Base-by-base conservation (phyloP, 2,888 invertebrate genomes). In the Minunthozetes semirufus region DNA sequence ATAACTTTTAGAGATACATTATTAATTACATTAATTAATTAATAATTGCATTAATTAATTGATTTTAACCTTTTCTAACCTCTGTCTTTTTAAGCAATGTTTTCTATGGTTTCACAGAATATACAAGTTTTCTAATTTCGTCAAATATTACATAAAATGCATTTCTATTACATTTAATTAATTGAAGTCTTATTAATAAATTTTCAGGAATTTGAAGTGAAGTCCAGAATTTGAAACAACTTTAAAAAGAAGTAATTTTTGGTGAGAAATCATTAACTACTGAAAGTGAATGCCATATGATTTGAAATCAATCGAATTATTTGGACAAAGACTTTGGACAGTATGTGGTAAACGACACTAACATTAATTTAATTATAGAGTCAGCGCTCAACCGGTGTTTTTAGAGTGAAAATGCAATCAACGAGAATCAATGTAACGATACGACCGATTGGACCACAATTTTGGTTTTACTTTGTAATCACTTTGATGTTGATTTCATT, bases 291-390 rank as follows among this genome's bases (percentile, higher is more conserved):
- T n/a, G n/a, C 50, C 50, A 50, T 33, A 50, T 50, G 50, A 50
- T 56, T 56, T 19, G n/a, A 4, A 19, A 59, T 59, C 29, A 59
- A 50, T 15, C 3, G 1, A 59, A 29, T 22, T 59, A 59, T 53
- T 53, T 5, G 19, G 19, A n/a, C 17, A 15, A 59, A 25, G 17
- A 59, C 13, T 25, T 59, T 6, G 13, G 17, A 8, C 13, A n/a
- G 19, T 19, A 19, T 56, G 56, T 27, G 29, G 61, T 61, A 38
- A 68, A 68, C 38, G 68, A 42, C 42, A 68, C 46, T 68, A 68
- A 68, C 68, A 68, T 68, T 68, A 68, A 68, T 68, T n/a, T 46
- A 46, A 68, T 68, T 66, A 66, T 66, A 66, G 61, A 42, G 33
- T 19, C 4, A 9, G 59, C 25, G 15, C 33, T 68, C 38, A 68